Conservation (phyloP, 2,888 invertebrate genomes). For the Luperina testacea region DNA sequence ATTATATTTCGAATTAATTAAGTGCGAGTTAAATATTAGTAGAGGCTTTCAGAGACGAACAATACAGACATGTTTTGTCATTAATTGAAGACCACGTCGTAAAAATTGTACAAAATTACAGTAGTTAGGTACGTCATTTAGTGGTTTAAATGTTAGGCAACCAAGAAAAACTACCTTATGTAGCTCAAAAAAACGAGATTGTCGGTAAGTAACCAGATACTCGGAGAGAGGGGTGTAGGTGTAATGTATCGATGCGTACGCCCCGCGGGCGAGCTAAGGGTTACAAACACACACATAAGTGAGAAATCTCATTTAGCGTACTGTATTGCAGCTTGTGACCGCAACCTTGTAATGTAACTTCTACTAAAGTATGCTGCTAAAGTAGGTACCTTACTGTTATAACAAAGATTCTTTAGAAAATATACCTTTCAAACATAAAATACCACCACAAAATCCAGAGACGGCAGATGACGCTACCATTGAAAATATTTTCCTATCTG, state of each 20-base stretch:
- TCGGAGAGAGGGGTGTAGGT: slow-evolving; percentile 52
- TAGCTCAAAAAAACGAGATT: slow-evolving; percentile 35
- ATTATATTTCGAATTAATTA: slow-evolving; percentile 33
- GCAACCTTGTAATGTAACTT: slow-evolving; percentile 19
- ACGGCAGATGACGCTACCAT: not conserved
- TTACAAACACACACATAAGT: slow-evolving; percentile 49
- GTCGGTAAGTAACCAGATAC: slow-evolving; percentile 60
- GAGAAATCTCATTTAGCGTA: slow-evolving; percentile 62
- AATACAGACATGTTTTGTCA: not conserved
- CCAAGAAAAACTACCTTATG: slow-evolving; percentile 41
- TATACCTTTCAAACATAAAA: not conserved
- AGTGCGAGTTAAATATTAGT: slow-evolving; percentile 25
- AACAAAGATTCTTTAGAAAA: not conserved
- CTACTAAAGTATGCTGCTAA: not conserved
- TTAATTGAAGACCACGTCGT: not conserved
- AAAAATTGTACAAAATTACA: not conserved
- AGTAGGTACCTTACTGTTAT: not conserved
- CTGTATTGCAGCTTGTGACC: slow-evolving; percentile 29
- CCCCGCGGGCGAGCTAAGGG: slow-evolving; percentile 53
- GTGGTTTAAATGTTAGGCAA: not conserved
- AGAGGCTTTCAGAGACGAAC: slow-evolving; percentile 7
- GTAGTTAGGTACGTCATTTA: not conserved
- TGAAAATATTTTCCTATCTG: slow-evolving; percentile 4
- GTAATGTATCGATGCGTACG: slow-evolving; percentile 56
- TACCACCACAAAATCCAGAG: not conserved